Percentiles rank a stretch among this genome's conserved stretches.
Evolutionary conservation across 2,888 invertebrate genomes (phyloP).

Genomic region (Drosophila picticornis): DNA sequence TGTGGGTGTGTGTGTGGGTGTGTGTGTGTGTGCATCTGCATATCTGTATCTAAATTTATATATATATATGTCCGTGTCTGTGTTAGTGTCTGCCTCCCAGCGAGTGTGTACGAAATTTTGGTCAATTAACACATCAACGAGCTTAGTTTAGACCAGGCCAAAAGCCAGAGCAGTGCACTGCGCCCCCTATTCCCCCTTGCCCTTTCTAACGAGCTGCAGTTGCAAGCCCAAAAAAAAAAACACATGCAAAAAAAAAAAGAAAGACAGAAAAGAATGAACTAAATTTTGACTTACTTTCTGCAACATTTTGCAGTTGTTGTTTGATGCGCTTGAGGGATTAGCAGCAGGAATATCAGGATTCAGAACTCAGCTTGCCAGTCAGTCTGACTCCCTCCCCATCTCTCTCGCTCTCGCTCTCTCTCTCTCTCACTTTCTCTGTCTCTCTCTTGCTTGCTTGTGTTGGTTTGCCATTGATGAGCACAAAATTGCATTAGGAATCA

Average conservation of each 20-base stretch:
- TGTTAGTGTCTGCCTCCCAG: constrained; percentile 49
- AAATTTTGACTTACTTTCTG: constrained; percentile 60
- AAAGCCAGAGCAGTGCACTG: constrained; percentile 32
- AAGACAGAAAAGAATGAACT: constrained; percentile 7
- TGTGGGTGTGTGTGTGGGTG: constrained; percentile 11
- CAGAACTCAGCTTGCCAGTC: neutral
- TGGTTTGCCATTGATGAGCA: constrained; percentile 42
- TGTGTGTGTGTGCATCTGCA: constrained; percentile 17
- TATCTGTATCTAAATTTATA: constrained; percentile 4
- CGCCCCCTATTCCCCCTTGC: neutral
- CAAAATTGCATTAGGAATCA: constrained; percentile 61
- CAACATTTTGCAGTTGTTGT: constrained; percentile 57
- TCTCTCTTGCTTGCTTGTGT: neutral
- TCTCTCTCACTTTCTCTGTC: neutral
- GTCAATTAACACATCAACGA: constrained; percentile 83
- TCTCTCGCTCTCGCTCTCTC: neutral
- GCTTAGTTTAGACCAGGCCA: constrained; percentile 62
- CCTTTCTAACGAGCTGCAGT: neutral
- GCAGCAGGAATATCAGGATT: constrained; percentile 27
- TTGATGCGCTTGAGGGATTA: constrained; percentile 73
- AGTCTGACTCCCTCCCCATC: neutral
- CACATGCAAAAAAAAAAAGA: constrained; percentile 2
- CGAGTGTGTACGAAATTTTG: constrained; percentile 77
- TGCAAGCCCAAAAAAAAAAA: neutral
- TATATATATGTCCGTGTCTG: constrained; percentile 19